A percentile compares a stretch with the other conserved stretches of the same genome.
phyloP scores from a whole-genome alignment of 2,888 invertebrate genomes.

The Sinopyrophorus schimmeli region DNA sequence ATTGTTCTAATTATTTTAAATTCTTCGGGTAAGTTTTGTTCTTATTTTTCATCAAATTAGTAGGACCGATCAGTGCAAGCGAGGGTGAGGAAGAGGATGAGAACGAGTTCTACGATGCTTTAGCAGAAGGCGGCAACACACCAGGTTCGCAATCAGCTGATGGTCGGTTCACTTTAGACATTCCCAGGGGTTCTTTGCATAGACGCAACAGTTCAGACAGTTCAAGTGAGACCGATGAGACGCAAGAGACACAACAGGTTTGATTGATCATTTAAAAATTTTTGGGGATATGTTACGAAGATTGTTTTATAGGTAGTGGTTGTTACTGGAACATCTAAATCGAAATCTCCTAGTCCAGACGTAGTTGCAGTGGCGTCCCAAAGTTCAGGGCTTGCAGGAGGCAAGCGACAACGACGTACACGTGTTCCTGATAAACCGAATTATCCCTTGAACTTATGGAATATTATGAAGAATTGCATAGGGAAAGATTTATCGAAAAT shows the following conservation, averaged over 20 bases:
- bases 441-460: slow-evolving; percentile 96
- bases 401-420: slow-evolving; percentile 68
- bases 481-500: slow-evolving; percentile 99
- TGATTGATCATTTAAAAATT: not conserved
- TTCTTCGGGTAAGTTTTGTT: too few relatives aligned
- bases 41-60: too few relatives aligned
- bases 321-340: slow-evolving; percentile 42
- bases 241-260: slow-evolving; percentile 56
- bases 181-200: slow-evolving; percentile 54
- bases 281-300: not conserved
- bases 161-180: slow-evolving; percentile 66
- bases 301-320: slow-evolving; percentile 47
- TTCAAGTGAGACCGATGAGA: slow-evolving; percentile 59
- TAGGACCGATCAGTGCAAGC: slow-evolving; percentile 59
- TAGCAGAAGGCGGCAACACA: slow-evolving; percentile 52
- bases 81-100: slow-evolving; percentile 74
- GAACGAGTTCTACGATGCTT: slow-evolving; percentile 71
- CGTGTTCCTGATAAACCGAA: slow-evolving; percentile 91
- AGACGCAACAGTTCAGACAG: slow-evolving; percentile 55
- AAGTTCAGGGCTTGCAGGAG: slow-evolving; percentile 28
- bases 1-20: too few relatives aligned
- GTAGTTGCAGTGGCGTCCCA: slow-evolving; percentile 20
- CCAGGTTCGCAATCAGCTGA: slow-evolving; percentile 55
- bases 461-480: slow-evolving; percentile 99
- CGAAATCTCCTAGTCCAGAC: slow-evolving; percentile 20